Evolutionary conservation across 1,140 invertebrate species (phyloP).

Genomic region (Spodoptera litura): DNA sequence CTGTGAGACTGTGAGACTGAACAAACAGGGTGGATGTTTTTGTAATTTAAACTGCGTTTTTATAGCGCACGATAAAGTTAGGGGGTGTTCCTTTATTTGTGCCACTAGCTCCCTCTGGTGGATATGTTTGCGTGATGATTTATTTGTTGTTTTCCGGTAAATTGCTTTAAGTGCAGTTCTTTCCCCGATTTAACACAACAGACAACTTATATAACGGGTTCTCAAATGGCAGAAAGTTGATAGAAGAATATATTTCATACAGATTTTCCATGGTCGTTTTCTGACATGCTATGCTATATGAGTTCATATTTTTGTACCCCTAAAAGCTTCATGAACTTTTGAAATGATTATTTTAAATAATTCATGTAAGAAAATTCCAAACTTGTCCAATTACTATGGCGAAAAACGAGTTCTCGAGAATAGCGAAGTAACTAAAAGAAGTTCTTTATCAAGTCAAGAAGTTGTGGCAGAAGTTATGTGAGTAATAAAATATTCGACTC

Average conservation of each 20-base stretch:
- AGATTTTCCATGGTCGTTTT: no score
- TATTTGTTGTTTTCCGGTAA: neutral
- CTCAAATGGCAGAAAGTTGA: no score
- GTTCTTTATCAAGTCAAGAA: conserved; percentile 13
- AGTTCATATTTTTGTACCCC: no score
- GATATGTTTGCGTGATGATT: neutral
- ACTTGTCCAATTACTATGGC: conserved; percentile 6
- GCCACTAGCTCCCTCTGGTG: neutral
- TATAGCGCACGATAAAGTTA: conserved; percentile 22
- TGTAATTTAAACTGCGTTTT: conserved; percentile 41
- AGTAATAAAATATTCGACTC: conserved; percentile 16
- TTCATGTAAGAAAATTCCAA: conserved; percentile 5
- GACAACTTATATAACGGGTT: no score
- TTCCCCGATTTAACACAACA: no score
- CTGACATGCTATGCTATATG: no score
- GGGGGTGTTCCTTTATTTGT: neutral
- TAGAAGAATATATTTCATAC: no score
- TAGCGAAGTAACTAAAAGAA: conserved; percentile 1
- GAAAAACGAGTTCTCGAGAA: neutral
- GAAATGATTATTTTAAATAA: neutral
- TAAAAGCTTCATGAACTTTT: no score
- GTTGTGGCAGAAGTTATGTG: neutral
- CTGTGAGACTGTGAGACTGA: neutral
- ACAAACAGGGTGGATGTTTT: conserved; percentile 19
- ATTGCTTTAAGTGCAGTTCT: no score